Percentiles rank a stretch among this genome's conserved stretches.
These are phyloP conservation scores for Autographa gamma DNA, from an alignment of 2,888 invertebrate genomes.

Conservation along the genomic window DNA sequence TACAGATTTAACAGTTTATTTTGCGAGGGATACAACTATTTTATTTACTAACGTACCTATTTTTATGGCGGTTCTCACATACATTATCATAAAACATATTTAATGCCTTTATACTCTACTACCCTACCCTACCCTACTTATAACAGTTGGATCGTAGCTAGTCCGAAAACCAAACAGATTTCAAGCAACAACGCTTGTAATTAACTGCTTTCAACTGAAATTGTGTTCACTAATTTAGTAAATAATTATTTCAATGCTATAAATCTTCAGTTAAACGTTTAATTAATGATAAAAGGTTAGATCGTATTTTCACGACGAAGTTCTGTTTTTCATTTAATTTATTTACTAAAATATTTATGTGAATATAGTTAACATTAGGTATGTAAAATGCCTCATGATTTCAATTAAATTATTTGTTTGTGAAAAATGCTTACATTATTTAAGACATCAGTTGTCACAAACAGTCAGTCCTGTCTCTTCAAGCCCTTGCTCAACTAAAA, in stretches of 20 bases:
- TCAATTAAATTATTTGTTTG: too few species aligned
- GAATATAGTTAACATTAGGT: too few species aligned
- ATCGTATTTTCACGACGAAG: not conserved
- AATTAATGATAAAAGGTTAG: not conserved
- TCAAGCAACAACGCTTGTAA: not conserved
- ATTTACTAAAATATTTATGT: too few species aligned
- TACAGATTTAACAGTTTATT: not conserved
- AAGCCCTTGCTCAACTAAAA: too few species aligned
- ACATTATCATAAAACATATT: not conserved
- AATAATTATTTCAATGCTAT: constrained; percentile 5
- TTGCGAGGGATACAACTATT: not conserved
- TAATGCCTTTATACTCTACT: not conserved
- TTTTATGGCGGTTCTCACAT: not conserved
- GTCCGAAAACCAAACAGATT: not conserved
- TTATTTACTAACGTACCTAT: not conserved
- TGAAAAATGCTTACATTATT: too few species aligned
- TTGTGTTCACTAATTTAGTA: not conserved
- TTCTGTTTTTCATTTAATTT: too few species aligned
- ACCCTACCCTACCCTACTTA: too few species aligned
- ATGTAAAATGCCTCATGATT: too few species aligned
- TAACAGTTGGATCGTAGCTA: not conserved
- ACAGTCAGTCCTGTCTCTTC: too few species aligned
- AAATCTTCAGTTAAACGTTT: not conserved
- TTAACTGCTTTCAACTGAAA: constrained; percentile 2
- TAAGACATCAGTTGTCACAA: too few species aligned